Base-by-base conservation (phyloP, 2,113 vertebrate genomes). In the Semicossyphus pulcher region DNA sequence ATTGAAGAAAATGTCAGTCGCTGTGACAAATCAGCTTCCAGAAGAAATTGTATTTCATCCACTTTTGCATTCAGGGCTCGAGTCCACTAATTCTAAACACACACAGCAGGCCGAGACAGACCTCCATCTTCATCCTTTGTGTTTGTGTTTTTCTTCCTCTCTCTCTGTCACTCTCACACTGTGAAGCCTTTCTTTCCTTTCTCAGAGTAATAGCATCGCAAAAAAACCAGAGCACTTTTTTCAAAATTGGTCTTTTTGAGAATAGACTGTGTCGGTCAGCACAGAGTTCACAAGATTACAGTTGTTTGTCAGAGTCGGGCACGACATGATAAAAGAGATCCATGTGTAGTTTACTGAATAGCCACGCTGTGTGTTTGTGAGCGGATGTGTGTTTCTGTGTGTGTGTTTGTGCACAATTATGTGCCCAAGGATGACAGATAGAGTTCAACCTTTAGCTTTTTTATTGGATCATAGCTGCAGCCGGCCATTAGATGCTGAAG, bases 321-420 rank as follows among this genome's bases (percentile, higher is more conserved):
- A 52, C 68, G 80, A 82, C 67, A 56, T 47, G 66, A 83, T 89
- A 59, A 81, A 73, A 80, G 26, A 68, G 65, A 81, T 82, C 51
- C 41, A 31, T 69, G 52, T 76, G 58, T 16, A 29, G 23, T 52
- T 78, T 28, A 26, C 52, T 54, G n/a, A 29, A 20, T 31, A 7
- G 20, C 2, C 26, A 6, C 42, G 26, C 51, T 64, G 10, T 44
- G 18, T 56, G 51, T 48, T 10, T 69, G n/a, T n/a, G n/a, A n/a
- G n/a, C n/a, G 48, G 20, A 44, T 53, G 71, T 23, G 25, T 45
- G 47, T 28, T 1, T 23, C 3, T 44, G 20, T 42, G 29, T 12
- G 11, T 31, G 16, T 44, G 53, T 42, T 21, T 37, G 45, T 11
- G 32, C 31, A 16, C 31, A 68, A 49, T 66, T 68, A 73, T 49